phyloP scores from a whole-genome alignment of 2,113 vertebrate genomes.

The Lates calcarifer region DNA sequence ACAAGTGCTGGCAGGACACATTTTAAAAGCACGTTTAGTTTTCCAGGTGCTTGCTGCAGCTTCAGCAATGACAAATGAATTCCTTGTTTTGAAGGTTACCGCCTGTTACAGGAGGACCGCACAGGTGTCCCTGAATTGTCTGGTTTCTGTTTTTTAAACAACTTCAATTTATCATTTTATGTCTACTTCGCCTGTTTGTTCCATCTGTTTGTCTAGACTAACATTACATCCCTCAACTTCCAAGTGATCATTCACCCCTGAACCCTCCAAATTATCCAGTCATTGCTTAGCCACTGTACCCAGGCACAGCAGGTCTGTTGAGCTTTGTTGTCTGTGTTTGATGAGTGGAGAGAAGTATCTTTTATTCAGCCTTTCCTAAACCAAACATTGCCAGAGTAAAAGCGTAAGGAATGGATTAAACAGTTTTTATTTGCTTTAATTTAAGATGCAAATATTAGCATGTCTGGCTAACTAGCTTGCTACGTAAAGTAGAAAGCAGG shows the following conservation, averaged over 20 bases:
- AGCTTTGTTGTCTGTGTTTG: too few relatives aligned
- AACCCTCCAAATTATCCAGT: not conserved
- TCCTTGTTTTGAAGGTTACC: constrained; percentile 4
- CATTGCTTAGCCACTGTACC: not conserved
- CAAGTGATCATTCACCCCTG: not conserved
- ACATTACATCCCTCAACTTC: not conserved
- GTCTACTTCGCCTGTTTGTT: not conserved
- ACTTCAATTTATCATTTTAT: not conserved
- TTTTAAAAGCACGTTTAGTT: constrained; percentile 33
- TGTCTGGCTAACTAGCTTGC: too few relatives aligned
- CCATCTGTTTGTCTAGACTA: not conserved
- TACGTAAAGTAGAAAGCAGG: too few relatives aligned
- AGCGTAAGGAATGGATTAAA: not conserved
- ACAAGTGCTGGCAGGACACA: constrained; percentile 41
- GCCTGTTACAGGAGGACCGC: constrained; percentile 9
- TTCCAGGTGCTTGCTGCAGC: constrained; percentile 13
- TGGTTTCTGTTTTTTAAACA: not conserved
- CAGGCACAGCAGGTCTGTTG: too few relatives aligned
- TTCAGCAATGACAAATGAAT: constrained; percentile 25
- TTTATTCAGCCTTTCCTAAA: too few relatives aligned
- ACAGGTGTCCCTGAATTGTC: not conserved
- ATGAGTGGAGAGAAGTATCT: too few relatives aligned
- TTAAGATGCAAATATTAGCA: too few relatives aligned
- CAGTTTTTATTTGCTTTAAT: not conserved
- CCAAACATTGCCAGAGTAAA: too few relatives aligned